A percentile compares a stretch with the other conserved stretches of the same genome.
These are phyloP conservation scores for Agrotis puta DNA, from an alignment of 2,888 invertebrate genomes.

Conservation along the genomic window DNA sequence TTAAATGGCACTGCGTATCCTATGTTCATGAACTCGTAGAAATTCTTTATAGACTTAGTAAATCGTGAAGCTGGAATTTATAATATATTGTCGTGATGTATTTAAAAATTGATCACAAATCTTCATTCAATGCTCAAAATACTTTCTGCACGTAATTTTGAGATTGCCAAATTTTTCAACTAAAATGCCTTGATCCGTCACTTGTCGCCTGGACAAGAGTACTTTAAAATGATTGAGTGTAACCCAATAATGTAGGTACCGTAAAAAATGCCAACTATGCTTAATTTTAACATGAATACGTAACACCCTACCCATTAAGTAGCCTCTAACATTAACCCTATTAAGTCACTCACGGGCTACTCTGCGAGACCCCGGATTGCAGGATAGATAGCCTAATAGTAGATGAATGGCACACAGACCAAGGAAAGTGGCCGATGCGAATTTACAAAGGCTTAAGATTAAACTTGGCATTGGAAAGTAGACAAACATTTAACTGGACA, in stretches of 20 bases:
- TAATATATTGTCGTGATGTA: background rate
- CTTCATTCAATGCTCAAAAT: background rate
- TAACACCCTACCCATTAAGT: no score
- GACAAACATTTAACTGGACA: slow-evolving; percentile 1
- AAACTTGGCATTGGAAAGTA: slow-evolving; percentile 1
- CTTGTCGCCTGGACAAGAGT: background rate
- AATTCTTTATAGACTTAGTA: slow-evolving; percentile 6
- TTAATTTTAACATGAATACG: no score
- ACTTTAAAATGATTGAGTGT: no score
- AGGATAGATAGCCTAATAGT: no score
- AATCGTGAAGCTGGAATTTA: background rate
- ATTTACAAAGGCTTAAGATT: slow-evolving; percentile 10
- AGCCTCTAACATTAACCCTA: no score
- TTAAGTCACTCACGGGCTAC: no score
- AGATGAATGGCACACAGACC: no score
- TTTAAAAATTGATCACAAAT: background rate
- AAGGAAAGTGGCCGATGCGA: no score
- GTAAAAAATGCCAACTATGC: no score
- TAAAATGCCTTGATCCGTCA: background rate
- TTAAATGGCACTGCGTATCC: slow-evolving; percentile 19
- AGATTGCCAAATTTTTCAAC: background rate
- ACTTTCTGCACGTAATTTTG: no score
- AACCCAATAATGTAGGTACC: no score
- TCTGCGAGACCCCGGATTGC: no score
- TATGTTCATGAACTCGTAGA: slow-evolving; percentile 5